Evolutionary conservation across 2,797 vertebrate genomes (phyloP), one percentile per base, ranked within the genome.

Genomic region (Arctocebus calabarensis): DNA sequence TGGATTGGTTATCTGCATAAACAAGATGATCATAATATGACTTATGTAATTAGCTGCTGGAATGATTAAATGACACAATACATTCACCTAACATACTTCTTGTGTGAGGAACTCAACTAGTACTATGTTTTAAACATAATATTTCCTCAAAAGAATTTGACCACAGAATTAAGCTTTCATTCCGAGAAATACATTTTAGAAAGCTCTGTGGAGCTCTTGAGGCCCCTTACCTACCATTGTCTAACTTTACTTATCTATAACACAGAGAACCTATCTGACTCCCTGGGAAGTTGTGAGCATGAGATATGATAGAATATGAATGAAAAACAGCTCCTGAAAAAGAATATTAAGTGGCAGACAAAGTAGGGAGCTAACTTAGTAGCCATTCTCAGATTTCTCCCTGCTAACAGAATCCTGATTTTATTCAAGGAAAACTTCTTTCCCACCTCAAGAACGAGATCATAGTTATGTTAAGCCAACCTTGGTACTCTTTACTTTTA

Each of bases 161-260:
- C 10, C 5, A 19, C 1, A 40, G 73, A 84, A 73, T 81, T 32
- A 16, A 71, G 27, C 45, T 81, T 78, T 71, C 40, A 77, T 62
- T 57, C 48, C 86, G 32, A 95, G 87, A 89, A 77, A 75, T n/a
- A 62, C 61, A 85, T 68, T 61, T 61, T 52, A 77, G 70, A 95
- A 93, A 94, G 59, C 5, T 84, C 52, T 66, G 9, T 2, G 52
- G 74, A 71, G 29, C 13, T 40, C 57, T 82, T 13, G 22, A 62
- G 88, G 6, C 27, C 19, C 27, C 59, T 83, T 6, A 45, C 22
- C 55, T 81, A 7, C 27, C 12, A 32, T 29, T 68, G 57, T 91
- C 48, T 64, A 62, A 81, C 71, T 73, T 88, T 48, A 59, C 57
- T 59, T 78, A 37, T 66, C 66, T 93, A 11, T 27, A 82, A 66